Evolutionary conservation across 1,140 invertebrate species (phyloP), one percentile per base, ranked within the genome.

Genomic region (Aethina tumida): DNA sequence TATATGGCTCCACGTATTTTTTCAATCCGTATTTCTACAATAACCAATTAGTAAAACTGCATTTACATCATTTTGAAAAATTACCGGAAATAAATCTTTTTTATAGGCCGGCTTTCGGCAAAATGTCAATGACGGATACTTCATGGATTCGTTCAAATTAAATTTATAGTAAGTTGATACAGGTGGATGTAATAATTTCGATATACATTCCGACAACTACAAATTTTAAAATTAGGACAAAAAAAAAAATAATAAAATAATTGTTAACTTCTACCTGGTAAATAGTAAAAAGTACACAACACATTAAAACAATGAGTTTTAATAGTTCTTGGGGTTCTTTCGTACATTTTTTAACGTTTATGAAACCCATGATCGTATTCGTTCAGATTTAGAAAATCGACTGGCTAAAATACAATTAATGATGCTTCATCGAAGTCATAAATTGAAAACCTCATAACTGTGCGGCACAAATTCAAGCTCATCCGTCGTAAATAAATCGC

Each of bases 141-240:
- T 50, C 25, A 78, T 65, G 0, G 73, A 72, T 9, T 73, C 67
- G 46, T 78, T 77, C 17, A 75, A 65, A 47, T 68, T 67, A 38
- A 75, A 74, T 45, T 70, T 68, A 0, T 73, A 72, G 46, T 75
- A 71, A 5, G 75, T 77, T 1, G 74, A 70, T 9, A 76, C 65
- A 0, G 75, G 75, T 2, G 69, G 69, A 46, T 69, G 43, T 0
- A 63, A 50, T 14, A 77, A 50, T 51, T 77, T 77, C 14, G 56
- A 39, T 5, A 75, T 58, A 43, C 74, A 76, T 39, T 65, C 58
- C 27, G 58, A 56, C 22, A 77, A 62, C 73, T 75, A 31, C 8
- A 32, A 14, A 28, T 13, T 37, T 2, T 19, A 26, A 3, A 4
- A 31, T 4, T 10, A 17, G 5, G 24, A 31, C 16, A 10, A 10